Conservation (phyloP, 2,797 vertebrate species). For the Hirundo rustica region DNA sequence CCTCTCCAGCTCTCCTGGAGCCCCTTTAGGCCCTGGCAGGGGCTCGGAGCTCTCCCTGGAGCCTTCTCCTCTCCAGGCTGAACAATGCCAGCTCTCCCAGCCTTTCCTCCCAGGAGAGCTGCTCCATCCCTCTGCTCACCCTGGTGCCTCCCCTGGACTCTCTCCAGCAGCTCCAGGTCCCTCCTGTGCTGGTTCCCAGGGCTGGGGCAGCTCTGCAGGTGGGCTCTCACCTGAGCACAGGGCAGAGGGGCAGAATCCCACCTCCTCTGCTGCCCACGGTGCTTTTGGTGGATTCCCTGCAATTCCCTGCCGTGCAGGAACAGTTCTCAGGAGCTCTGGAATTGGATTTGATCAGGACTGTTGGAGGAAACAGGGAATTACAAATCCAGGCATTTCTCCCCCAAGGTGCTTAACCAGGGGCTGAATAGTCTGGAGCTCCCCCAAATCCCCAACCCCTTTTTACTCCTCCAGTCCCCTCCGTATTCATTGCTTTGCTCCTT, state of each 20-base stretch:
- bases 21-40: no score
- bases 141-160: not conserved
- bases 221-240: not conserved
- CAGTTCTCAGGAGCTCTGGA: not conserved
- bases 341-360: not conserved
- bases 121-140: not conserved
- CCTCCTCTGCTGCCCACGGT: not conserved
- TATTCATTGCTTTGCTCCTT: not conserved
- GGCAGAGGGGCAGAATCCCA: not conserved
- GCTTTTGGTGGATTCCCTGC: not conserved
- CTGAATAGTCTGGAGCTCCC: not conserved
- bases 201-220: not conserved
- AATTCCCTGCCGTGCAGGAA: not conserved
- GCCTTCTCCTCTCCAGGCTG: not conserved
- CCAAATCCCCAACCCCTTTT: not conserved
- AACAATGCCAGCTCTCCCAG: not conserved
- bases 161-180: not conserved
- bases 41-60: no score
- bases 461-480: accelerated
- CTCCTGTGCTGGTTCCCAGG: not conserved
- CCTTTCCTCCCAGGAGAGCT: not conserved
- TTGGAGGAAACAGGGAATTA: not conserved
- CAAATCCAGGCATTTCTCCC: not conserved
- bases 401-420: not conserved
- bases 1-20: no score